A percentile compares a stretch with the other conserved stretches of the same genome.
Conservation (phyloP, 1,140 invertebrate species). For the Heterodera carotae region DNA sequence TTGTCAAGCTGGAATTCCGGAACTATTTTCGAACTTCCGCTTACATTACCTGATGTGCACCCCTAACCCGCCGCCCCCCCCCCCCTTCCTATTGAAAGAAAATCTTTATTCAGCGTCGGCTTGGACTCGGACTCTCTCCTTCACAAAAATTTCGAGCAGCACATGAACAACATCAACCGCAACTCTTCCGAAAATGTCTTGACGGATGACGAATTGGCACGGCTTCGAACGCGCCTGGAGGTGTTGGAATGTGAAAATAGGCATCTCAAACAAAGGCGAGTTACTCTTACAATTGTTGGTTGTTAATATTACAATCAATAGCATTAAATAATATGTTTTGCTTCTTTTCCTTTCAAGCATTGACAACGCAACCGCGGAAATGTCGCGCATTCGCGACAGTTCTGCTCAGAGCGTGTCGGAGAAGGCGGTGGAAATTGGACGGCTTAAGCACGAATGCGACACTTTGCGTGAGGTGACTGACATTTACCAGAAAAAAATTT, state of each 20-base stretch:
- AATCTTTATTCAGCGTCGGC: no score
- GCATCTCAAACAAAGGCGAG: slow-evolving; percentile 9
- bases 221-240: slow-evolving; percentile 18
- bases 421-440: slow-evolving; percentile 23
- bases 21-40: no score
- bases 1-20: no score
- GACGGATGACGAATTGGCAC: slow-evolving; percentile 16
- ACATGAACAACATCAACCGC: background rate
- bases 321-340: no score
- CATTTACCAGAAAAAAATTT: no score
- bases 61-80: no score
- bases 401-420: slow-evolving; percentile 5
- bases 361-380: background rate
- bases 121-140: background rate
- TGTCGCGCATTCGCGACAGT: background rate
- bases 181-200: background rate
- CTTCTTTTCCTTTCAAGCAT: no score
- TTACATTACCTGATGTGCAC: no score
- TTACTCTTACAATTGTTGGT: slow-evolving; percentile 1
- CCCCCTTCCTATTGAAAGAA: no score
- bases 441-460: slow-evolving; percentile 20
- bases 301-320: background rate
- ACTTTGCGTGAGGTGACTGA: background rate
- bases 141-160: background rate
- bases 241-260: slow-evolving; percentile 15